Base-by-base conservation (phyloP, 2,888 invertebrate genomes). In the Archaeoteleia sp. region DNA sequence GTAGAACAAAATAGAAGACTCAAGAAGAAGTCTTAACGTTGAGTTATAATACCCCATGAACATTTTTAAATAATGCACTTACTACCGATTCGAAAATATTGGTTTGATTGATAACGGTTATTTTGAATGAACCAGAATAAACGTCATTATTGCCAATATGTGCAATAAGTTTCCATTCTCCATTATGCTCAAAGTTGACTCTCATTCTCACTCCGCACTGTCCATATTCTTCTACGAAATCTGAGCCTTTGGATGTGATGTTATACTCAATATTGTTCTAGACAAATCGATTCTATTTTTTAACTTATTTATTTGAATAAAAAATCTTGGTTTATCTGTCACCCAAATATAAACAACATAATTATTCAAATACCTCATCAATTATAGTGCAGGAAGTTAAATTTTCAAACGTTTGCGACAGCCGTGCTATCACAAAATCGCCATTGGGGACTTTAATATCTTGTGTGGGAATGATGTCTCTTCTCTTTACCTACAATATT, bases 201-300 rank as follows among this genome's bases (percentile, higher is more conserved):
- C 48, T 46, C 20, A 76, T 65, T 45, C 71, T 61, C 1, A 73
- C 69, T 4, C 77, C 77, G 15, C 79, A 78, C 32, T 54, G 32
- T 7, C 57, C 62, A 13, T 67, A 68, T 27, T 55, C 61, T 27
- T 57, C 43, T 37, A 55, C 37, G 1, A 51, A 45, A 17, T 54
- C 30, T 1, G 35, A 42, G 29, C 35, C 13, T 1, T 25, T 27
- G n/a, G 9, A 73, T 14, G 29, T 61, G 25, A 65, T 6, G 25
- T 17, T 34, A 13, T 51, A 40, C 12, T 65, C 57, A 27, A 39
- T 4, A 2, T 10, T 10, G 8, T 29, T 34, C 63, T 63, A 29
- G n/a, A n/a, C n/a, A 10, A 15, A 25, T 30, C 30, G 37, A 10
- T 40, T 23, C 9, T 10, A 2, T 14, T 25, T 40, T 23, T 40